A percentile compares a stretch with the other conserved stretches of the same genome.
phyloP scores from a whole-genome alignment of 2,113 vertebrate species.

The Meleagris gallopavo region DNA sequence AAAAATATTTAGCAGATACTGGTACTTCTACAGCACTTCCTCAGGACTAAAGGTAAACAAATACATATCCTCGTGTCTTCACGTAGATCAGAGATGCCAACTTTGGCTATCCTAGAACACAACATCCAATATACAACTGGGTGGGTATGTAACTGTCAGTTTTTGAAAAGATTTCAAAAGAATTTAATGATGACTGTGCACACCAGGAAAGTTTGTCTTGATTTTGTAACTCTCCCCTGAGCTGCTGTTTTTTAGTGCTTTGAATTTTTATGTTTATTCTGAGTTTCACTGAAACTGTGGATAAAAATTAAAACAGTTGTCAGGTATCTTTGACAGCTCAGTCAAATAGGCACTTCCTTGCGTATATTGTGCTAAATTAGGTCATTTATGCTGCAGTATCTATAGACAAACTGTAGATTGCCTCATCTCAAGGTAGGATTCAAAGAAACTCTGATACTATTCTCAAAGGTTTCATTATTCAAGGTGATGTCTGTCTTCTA shows the following conservation, averaged over 20 bases:
- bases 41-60: neutral
- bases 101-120: neutral
- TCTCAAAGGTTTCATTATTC: neutral
- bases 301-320: neutral
- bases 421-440: neutral
- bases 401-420: neutral
- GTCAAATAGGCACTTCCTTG: neutral
- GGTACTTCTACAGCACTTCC: neutral
- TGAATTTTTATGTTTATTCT: neutral
- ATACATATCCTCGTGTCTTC: neutral
- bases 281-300: neutral
- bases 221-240: neutral
- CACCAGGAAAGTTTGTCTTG: neutral
- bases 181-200: neutral
- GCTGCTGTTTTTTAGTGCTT: neutral
- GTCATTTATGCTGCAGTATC: neutral
- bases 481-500: neutral
- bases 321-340: neutral
- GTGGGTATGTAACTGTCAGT: neutral
- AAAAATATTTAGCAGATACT: neutral
- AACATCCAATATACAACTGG: rapidly evolving
- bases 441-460: neutral
- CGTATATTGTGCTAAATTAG: neutral
- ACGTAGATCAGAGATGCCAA: neutral
- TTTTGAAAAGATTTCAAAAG: neutral